Conservation (phyloP, 64 coral and sea anemone species). For the Platygyra sinensis region DNA sequence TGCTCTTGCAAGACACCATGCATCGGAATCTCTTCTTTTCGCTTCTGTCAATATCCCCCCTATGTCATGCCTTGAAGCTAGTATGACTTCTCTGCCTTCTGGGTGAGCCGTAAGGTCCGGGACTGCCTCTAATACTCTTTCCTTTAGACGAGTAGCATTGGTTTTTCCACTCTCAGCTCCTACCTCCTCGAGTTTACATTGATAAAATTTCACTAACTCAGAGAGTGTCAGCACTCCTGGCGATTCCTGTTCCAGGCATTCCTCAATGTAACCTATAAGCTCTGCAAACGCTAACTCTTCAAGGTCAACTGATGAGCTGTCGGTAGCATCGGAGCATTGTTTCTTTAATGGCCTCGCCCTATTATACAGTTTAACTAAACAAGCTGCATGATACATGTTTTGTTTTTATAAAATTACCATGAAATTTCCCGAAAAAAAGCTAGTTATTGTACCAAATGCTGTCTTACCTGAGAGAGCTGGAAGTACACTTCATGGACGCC, state of each 20-base stretch:
- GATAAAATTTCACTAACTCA: constrained; percentile 41
- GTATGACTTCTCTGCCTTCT: constrained; percentile 47
- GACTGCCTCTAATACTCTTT: constrained; percentile 29
- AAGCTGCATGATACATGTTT: too few relatives aligned
- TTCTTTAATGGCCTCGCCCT: too few relatives aligned
- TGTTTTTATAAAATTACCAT: too few relatives aligned
- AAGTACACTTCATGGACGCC: too few relatives aligned
- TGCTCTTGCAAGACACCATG: constrained; percentile 50
- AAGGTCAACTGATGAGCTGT: constrained; percentile 11
- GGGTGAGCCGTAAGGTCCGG: constrained; percentile 48
- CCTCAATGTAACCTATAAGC: constrained; percentile 44
- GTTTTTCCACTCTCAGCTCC: background rate
- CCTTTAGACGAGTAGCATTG: constrained; percentile 57
- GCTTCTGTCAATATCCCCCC: constrained; percentile 35
- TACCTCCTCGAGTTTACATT: constrained; percentile 9
- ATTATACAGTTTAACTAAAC: constrained; percentile 3
- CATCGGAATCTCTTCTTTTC: constrained; percentile 49
- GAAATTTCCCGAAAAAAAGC: too few relatives aligned
- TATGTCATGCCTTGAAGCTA: constrained; percentile 38
- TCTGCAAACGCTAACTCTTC: constrained; percentile 44
- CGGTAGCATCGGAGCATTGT: constrained; percentile 15
- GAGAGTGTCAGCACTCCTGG: constrained; percentile 37
- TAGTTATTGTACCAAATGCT: too few relatives aligned
- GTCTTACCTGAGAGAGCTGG: too few relatives aligned
- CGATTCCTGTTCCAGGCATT: constrained; percentile 40